A percentile compares a stretch with the other conserved stretches of the same genome.
phyloP scores from a whole-genome alignment of 2,113 vertebrate genomes.

The Albula goreensis region DNA sequence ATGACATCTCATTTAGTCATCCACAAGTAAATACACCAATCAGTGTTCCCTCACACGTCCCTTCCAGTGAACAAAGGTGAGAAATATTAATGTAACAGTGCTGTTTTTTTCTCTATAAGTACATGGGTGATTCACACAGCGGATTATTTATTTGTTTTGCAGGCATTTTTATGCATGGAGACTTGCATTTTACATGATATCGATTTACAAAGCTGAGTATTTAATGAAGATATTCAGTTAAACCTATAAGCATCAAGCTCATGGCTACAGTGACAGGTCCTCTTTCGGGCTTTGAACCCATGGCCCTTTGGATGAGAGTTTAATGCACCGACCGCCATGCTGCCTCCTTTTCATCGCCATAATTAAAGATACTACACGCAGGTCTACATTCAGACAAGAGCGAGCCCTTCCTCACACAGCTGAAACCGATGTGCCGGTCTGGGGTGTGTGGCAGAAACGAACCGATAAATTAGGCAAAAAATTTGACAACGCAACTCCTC shows the following conservation, averaged over 20 bases:
- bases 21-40: background rate
- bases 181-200: background rate
- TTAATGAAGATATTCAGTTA: background rate
- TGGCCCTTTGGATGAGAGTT: background rate
- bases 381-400: background rate
- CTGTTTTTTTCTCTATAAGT: background rate
- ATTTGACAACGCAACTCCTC: constrained; percentile 11
- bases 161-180: background rate
- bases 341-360: background rate
- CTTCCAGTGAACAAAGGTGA: background rate
- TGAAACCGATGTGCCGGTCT: background rate
- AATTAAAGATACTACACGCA: background rate
- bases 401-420: background rate
- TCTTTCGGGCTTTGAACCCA: background rate
- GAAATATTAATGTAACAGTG: background rate
- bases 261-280: no score
- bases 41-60: background rate
- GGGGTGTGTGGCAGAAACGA: background rate
- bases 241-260: no score
- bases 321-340: background rate
- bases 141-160: background rate
- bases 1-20: background rate
- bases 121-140: background rate
- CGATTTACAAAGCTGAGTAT: background rate
- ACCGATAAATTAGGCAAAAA: constrained; percentile 14